These are phyloP conservation scores for Neolamprologus longior DNA, from an alignment of 2,113 vertebrate species.

Conservation along the genomic window DNA sequence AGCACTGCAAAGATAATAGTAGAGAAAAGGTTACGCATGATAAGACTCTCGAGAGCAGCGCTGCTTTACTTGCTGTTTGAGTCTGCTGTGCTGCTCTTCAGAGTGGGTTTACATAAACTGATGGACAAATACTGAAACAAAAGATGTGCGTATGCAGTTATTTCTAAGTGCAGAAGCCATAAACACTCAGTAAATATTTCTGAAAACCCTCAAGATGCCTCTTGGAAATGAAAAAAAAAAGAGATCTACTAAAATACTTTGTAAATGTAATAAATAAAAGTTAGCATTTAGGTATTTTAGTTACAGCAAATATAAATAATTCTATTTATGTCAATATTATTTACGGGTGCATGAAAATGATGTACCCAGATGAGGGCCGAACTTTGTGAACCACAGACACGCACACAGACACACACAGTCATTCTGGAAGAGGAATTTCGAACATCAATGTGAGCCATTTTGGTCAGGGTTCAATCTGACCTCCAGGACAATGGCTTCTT, in stretches of 20 bases:
- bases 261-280: not conserved
- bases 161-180: not conserved
- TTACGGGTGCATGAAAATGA: not conserved
- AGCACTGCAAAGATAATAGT: conserved; percentile 57
- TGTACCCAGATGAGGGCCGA: not conserved
- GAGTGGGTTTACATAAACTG: not conserved
- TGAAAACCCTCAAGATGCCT: not conserved
- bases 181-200: not conserved
- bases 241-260: not conserved
- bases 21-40: not conserved
- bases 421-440: conserved; percentile 57
- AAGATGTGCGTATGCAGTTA: not conserved
- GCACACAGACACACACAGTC: not conserved
- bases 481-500: conserved; percentile 61
- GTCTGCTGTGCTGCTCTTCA: not conserved
- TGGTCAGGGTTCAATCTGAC: conserved; percentile 35
- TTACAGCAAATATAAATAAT: not conserved
- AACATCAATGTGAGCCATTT: conserved; percentile 32
- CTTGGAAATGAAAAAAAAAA: not conserved
- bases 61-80: not conserved
- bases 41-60: not conserved
- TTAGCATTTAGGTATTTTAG: not conserved
- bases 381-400: not conserved
- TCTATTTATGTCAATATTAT: not conserved
- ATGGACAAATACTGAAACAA: not conserved